Conservation (phyloP, 1,140 invertebrate species). For the Varroa destructor region DNA sequence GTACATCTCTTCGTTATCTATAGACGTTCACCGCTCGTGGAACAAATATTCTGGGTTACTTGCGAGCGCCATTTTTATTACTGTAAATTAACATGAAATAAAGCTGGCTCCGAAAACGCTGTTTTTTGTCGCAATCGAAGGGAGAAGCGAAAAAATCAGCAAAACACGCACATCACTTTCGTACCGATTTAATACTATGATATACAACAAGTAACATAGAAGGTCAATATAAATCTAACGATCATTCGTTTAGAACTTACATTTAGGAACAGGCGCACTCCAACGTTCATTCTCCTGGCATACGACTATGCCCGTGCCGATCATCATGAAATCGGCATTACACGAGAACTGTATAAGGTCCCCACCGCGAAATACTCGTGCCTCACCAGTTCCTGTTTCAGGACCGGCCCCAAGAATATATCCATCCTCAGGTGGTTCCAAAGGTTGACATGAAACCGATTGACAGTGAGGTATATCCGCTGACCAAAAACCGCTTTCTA, state of each 20-base stretch:
- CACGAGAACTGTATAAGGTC: slow-evolving; percentile 72
- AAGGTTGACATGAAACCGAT: slow-evolving; percentile 60
- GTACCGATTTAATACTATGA: too few relatives aligned
- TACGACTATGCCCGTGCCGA: slow-evolving; percentile 63
- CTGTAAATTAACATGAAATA: too few relatives aligned
- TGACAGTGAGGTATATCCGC: slow-evolving; percentile 55
- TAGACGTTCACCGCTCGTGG: too few relatives aligned
- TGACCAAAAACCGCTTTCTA: slow-evolving; percentile 63
- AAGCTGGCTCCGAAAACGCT: too few relatives aligned
- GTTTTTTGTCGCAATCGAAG: too few relatives aligned
- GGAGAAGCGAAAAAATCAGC: too few relatives aligned
- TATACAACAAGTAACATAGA: too few relatives aligned
- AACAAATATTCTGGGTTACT: too few relatives aligned
- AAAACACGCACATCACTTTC: too few relatives aligned
- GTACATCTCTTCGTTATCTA: too few relatives aligned
- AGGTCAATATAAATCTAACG: too few relatives aligned
- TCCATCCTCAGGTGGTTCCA: slow-evolving; percentile 56
- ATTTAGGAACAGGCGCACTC: slow-evolving; percentile 66
- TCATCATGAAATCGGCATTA: slow-evolving; percentile 70
- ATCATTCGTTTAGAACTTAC: slow-evolving; percentile 44
- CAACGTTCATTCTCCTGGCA: slow-evolving; percentile 76
- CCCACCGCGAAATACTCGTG: slow-evolving; percentile 55
- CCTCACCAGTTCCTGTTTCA: slow-evolving; percentile 28
- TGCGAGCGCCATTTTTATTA: too few relatives aligned
- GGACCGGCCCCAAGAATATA: slow-evolving; percentile 53